Evolutionary conservation across 1,140 invertebrate genomes (phyloP).

Genomic region (Lerema accius): DNA sequence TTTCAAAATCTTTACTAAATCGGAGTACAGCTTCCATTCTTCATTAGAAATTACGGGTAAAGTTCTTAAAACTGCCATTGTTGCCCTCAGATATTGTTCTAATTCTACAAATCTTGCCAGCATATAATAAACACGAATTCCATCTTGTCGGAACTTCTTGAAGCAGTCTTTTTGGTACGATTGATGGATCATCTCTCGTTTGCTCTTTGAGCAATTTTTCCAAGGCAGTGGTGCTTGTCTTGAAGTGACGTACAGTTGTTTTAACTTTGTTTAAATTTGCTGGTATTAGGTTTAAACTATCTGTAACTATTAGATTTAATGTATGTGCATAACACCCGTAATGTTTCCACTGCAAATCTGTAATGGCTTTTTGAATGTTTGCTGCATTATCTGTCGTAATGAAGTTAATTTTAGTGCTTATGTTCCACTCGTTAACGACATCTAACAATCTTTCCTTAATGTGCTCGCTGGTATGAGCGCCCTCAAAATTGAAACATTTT

Average conservation of each 20-base stretch:
- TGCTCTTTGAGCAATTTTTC: conserved; percentile 40
- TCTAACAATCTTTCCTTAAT: too few relatives aligned
- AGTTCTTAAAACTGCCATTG: conserved; percentile 2
- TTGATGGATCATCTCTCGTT: conserved; percentile 8
- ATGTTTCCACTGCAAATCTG: too few relatives aligned
- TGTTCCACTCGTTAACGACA: too few relatives aligned
- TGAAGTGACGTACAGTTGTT: conserved; percentile 47
- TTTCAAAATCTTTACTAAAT: background rate
- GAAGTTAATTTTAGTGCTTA: too few relatives aligned
- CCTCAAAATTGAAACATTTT: too few relatives aligned
- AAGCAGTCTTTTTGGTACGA: conserved; percentile 41
- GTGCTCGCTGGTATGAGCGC: too few relatives aligned
- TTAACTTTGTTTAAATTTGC: conserved; percentile 51
- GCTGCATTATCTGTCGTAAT: too few relatives aligned
- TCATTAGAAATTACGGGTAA: conserved; percentile 1
- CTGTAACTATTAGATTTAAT: too few relatives aligned
- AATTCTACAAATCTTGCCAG: background rate
- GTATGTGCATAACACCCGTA: too few relatives aligned
- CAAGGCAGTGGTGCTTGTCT: conserved; percentile 39
- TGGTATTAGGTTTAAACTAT: too few relatives aligned
- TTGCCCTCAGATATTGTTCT: background rate
- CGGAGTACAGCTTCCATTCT: background rate
- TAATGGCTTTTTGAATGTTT: too few relatives aligned
- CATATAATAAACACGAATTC: conserved; percentile 40
- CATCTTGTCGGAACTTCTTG: conserved; percentile 36